Conservation (phyloP, 2,797 vertebrate species). For the Coccyzus lansbergi region DNA sequence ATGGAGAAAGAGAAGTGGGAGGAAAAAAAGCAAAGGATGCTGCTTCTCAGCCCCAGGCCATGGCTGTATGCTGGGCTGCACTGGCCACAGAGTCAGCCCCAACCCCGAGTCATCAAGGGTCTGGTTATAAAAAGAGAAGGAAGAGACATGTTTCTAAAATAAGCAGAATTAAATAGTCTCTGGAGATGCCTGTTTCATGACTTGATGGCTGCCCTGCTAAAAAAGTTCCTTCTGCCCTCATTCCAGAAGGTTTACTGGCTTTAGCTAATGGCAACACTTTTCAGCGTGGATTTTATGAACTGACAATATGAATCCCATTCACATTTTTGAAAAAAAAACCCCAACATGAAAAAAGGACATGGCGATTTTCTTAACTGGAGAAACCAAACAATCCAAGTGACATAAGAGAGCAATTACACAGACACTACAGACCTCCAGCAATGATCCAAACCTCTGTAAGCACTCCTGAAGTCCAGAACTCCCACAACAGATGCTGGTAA, state of each 20-base stretch:
- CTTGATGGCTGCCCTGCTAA: not conserved
- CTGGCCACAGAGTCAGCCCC: not conserved
- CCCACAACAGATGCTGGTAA: not conserved
- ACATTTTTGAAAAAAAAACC: not conserved
- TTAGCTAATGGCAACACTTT: not conserved
- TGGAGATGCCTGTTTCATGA: not conserved
- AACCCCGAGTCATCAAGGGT: not conserved
- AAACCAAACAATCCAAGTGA: not conserved
- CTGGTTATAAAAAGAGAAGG: constrained; percentile 26
- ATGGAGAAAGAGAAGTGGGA: not conserved
- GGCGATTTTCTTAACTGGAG: not conserved
- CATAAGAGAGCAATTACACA: not conserved
- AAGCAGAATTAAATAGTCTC: constrained; percentile 45
- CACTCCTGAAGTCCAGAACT: not conserved
- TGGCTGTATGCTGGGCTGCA: not conserved
- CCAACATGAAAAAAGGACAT: not conserved
- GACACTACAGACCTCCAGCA: not conserved
- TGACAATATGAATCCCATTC: not conserved
- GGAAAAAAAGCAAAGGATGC: not conserved
- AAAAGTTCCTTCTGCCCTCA: not conserved
- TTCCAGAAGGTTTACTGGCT: not conserved
- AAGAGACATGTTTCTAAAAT: constrained; percentile 48
- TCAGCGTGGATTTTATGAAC: not conserved
- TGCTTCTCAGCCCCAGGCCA: not conserved
- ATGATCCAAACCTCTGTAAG: not conserved